Evolutionary conservation across 2,888 invertebrate species (phyloP).

Genomic region (Harmothoe impar): DNA sequence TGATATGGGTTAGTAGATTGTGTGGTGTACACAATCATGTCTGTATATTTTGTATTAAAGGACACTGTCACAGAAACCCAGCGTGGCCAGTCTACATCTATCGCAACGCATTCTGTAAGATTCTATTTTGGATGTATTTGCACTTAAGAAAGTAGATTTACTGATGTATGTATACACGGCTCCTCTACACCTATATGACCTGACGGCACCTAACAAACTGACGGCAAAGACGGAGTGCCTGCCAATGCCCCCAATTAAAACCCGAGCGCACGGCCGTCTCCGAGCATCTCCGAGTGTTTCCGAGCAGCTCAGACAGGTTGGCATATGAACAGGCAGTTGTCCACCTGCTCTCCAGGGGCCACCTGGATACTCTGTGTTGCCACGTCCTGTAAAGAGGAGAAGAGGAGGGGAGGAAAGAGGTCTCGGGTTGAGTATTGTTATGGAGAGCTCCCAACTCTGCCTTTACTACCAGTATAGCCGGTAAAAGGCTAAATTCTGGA

Average conservation of each 20-base stretch:
- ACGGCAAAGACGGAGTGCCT: background rate
- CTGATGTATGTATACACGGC: too few species aligned
- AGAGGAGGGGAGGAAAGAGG: background rate
- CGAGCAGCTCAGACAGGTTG: background rate
- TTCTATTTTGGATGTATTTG: too few species aligned
- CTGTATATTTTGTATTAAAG: too few species aligned
- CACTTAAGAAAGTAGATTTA: too few species aligned
- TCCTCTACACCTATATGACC: too few species aligned
- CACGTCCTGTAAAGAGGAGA: background rate
- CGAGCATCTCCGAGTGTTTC: background rate
- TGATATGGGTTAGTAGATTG: too few species aligned
- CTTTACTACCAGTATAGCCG: background rate
- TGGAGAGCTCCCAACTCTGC: background rate
- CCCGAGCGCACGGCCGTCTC: background rate
- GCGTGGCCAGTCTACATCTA: too few species aligned
- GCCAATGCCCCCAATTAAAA: background rate
- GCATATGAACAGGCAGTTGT: conserved; percentile 17
- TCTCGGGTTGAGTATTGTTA: background rate
- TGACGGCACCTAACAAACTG: too few species aligned
- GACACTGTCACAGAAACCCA: too few species aligned
- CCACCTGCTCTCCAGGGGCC: conserved; percentile 12
- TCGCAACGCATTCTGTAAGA: too few species aligned
- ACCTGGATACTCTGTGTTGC: background rate
- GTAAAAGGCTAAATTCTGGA: background rate
- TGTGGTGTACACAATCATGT: too few species aligned